Evolutionary conservation across 2,113 vertebrate genomes (phyloP), one percentile per base, ranked within the genome.

Genomic region (Odontesthes bonariensis): DNA sequence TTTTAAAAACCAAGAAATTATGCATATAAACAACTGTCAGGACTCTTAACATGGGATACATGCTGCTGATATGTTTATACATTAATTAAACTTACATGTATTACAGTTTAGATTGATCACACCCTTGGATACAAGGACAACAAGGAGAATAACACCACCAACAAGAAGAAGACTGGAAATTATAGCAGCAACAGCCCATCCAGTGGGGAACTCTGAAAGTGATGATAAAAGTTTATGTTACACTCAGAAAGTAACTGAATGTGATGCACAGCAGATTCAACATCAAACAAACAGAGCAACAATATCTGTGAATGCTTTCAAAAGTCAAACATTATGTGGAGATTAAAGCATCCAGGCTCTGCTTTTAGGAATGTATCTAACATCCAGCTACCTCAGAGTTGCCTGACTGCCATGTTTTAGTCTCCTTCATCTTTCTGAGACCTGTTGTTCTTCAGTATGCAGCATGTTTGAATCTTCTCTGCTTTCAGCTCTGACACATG

Each of bases 251-350:
- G 11, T 32, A 17, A 20, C 27, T 47, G 27, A 9, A 63, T 0
- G 0, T 33, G 0, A 65, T 20, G 6, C 4, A 0, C 31, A 10
- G 0, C 20, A 20, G 13, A 47, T 47, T 47, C 46, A 47, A 47
- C 46, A 47, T 17, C 46, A 32, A 0, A n/a, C 35, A 38, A 38
- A 38, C 35, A 38, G 35, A 38, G 35, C 6, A 38, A 8, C 35
- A 8, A 7, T 8, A 10, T 38, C 35, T 38, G 35, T 38, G 35
- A 10, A 38, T 38, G 35, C 35, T 38, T 10, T 38, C 7, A 38
- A 38, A 38, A 38, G 35, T 38, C 35, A 38, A 38, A 38, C 35
- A 38, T 38, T 38, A 38, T 38, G 7, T 38, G 35, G 7, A 65
- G 12, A 19, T 49, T 49, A 19, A 0, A 47, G 0, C 17, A 46